Percentiles rank a stretch among this genome's conserved stretches.
These are phyloP conservation scores for Melanotus villosus DNA, from an alignment of 2,888 invertebrate genomes.

Conservation along the genomic window DNA sequence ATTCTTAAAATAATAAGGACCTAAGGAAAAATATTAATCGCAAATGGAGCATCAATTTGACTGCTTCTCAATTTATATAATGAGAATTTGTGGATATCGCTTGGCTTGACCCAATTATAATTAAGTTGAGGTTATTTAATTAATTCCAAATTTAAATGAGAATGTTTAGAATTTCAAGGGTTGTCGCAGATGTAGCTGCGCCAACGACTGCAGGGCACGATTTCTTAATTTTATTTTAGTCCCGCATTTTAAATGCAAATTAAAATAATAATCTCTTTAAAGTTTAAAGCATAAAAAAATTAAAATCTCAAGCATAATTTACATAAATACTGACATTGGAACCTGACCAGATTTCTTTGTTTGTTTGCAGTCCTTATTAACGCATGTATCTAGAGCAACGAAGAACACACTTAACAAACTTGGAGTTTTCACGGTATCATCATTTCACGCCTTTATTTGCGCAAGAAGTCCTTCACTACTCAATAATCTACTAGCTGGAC, in stretches of 20 bases:
- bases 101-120: conserved; percentile 1
- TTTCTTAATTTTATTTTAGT: conserved; percentile 14
- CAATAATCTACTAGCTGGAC: conserved; percentile 91
- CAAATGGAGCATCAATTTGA: background rate
- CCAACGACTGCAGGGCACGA: background rate
- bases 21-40: conserved; percentile 1
- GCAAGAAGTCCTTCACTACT: conserved; percentile 94
- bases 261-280: conserved; percentile 15
- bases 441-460: conserved; percentile 98
- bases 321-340: background rate
- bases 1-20: too few species aligned
- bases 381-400: conserved; percentile 95
- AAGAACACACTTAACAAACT: conserved; percentile 95
- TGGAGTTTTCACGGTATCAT: conserved; percentile 97
- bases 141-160: conserved; percentile 23
- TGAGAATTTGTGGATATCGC: conserved; percentile 7
- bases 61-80: background rate
- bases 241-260: conserved; percentile 13
- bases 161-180: conserved; percentile 9
- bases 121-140: conserved; percentile 15
- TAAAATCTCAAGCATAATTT: background rate
- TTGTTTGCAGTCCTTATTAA: conserved; percentile 87
- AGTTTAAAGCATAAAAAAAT: background rate
- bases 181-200: background rate
- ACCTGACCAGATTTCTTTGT: too few species aligned